Evolutionary conservation across 1,140 invertebrate genomes (phyloP), one percentile per base, ranked within the genome.

Genomic region (Steinernema feltiae): DNA sequence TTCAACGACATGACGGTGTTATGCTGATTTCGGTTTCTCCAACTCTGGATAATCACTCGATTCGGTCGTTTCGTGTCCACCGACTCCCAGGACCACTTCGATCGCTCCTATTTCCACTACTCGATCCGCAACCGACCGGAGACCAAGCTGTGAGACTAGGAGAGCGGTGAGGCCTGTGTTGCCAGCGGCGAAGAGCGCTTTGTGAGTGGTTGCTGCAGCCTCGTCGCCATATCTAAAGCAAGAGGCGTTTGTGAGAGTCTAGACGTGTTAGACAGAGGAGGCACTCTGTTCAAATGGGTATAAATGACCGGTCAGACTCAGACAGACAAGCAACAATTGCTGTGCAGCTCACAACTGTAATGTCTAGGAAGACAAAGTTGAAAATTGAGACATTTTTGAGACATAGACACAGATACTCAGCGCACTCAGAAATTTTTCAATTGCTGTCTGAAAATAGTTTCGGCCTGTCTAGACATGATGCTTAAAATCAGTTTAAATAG

Each of bases 181-280:
- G 27, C 79, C 79, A 30, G 79, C 79, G 18, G 74, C 78, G 69
- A 79, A 76, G 17, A 80, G 75, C n/a, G 78, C 79, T 48, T 80
- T 78, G 24, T 80, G 70, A 32, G 79, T 77, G 1, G 78, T 80
- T 1, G 69, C 30, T 30, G 79, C 69, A 18, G 79, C 79, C 3
- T 80, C 72, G 18, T 80, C 78, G 30, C 79, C 79, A 31, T 80
- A 79, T 76, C 78, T 79, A 29, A 73, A 79, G 0, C 12, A 31
- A 18, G 35, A 41, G 35, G 35, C 7, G 18, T 69, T n/a, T n/a
- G n/a, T n/a, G n/a, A n/a, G n/a, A 69, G 27, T 3, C 27, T 69
- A 69, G n/a, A 69, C 3, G n/a, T 69, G n/a, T n/a, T 32, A n/a
- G 27, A 18, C n/a, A 69, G 18, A 69, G 31, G n/a, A 41, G 35